Evolutionary conservation across 1,140 invertebrate species (phyloP).

Genomic region (Dreissena polymorpha): DNA sequence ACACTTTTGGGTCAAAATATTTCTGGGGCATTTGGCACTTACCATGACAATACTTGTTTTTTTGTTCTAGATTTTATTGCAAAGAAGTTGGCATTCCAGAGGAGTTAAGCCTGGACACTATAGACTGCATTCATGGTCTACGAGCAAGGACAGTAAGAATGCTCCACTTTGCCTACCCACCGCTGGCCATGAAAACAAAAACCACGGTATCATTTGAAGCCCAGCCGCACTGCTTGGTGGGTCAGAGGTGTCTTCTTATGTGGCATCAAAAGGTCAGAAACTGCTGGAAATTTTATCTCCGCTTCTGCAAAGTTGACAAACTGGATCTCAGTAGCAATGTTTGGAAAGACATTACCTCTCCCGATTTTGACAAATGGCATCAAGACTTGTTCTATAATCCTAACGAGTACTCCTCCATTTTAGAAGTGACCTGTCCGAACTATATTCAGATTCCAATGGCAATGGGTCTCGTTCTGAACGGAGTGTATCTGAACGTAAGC

Average conservation of each 20-base stretch:
- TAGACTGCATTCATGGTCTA: conserved; percentile 51
- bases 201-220: conserved; percentile 43
- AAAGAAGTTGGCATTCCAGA: conserved; percentile 19
- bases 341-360: conserved; percentile 4
- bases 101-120: not conserved
- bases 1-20: too few species aligned
- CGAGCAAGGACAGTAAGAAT: conserved; percentile 33
- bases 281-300: conserved; percentile 49
- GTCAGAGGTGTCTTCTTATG: conserved; percentile 36
- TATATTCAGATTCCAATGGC: conserved; percentile 22
- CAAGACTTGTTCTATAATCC: conserved; percentile 49
- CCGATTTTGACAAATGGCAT: conserved; percentile 42
- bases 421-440: conserved; percentile 45
- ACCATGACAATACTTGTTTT: not conserved
- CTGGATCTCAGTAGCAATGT: conserved; percentile 37
- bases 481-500: conserved; percentile 45
- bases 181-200: conserved; percentile 10
- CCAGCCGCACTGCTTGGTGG: conserved; percentile 40
- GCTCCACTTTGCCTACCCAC: conserved; percentile 34
- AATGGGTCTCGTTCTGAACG: conserved; percentile 44
- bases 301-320: conserved; percentile 36
- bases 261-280: conserved; percentile 50
- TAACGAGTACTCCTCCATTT: conserved; percentile 11
- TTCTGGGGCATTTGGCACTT: too few species aligned
- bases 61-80: not conserved